Base-by-base conservation (phyloP, 2,888 invertebrate species). In the Patella ulyssiponensis region DNA sequence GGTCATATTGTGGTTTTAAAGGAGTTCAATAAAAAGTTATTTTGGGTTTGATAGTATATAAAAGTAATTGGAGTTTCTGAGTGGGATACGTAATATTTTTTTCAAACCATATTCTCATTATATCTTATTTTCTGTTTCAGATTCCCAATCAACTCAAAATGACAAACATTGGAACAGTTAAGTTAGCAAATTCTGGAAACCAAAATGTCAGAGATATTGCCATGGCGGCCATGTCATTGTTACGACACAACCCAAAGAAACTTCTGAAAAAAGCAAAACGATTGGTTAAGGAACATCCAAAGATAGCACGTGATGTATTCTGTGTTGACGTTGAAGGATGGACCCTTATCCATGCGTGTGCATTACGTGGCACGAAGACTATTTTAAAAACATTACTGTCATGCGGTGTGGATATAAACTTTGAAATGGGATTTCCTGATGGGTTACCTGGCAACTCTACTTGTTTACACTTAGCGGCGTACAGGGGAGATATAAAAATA, bases 311-410 rank as follows among this genome's bases (percentile, higher is more conserved):
- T 33, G 78, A 80, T 71, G 81, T 85, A 15, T 80, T 88, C 69
- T 82, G 82, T 17, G 77, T 83, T 2, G 81, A 86, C 56, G 78
- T 88, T 3, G 88, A 85, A 15, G 88, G 88, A 12, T 88, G 88
- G 88, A 87, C 85, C 11, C 86, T 87, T 20, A 73, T 86, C 27
- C 88, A 88, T 74, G 88, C 88, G 71, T 86, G 86, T 79, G 84
- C 85, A 17, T 77, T 87, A 7, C 80, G 84, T 54, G 86, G 87
- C 23, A 83, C 84, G 12, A 84, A 83, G 71, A 85, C 84, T 53
- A 75, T 86, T 17, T 79, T 88, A 56, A 88, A 87, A 81, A 76
- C 81, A 20, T 85, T 86, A 81, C 76, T 87, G 17, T 79, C 80
- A 73, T 74, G 85, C 1, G 85, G 84, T 23, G 79, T 87, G n/a